phyloP scores from a whole-genome alignment of 2,797 vertebrate species.

The Capromys pilorides region DNA sequence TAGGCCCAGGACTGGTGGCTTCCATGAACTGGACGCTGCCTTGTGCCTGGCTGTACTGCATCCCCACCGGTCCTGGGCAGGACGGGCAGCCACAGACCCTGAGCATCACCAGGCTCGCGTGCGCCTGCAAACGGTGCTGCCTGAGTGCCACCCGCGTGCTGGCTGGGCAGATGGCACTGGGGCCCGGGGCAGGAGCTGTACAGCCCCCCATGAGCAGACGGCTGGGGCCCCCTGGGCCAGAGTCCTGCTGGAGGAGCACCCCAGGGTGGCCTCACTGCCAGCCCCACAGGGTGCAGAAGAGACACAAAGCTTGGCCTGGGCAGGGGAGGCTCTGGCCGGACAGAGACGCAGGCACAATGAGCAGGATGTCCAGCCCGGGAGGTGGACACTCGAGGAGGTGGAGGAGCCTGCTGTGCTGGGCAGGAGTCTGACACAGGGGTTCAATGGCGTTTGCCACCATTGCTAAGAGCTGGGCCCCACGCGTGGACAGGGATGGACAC shows the following conservation, averaged over 20 bases:
- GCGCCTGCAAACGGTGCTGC: neutral
- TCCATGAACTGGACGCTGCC: neutral
- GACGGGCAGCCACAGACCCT: neutral
- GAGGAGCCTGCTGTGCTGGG: neutral
- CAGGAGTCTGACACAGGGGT: rapidly evolving
- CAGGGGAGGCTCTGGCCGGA: neutral
- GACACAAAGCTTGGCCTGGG: neutral
- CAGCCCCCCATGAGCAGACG: neutral
- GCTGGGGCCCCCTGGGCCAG: neutral
- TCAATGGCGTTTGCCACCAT: too few relatives aligned
- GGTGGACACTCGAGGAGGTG: too few relatives aligned
- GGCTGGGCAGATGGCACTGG: too few relatives aligned
- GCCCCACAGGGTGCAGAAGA: neutral
- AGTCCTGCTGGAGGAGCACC: too few relatives aligned
- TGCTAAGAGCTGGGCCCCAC: neutral
- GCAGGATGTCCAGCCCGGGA: neutral
- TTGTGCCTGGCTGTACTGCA: rapidly evolving
- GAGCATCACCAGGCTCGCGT: neutral
- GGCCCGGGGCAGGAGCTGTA: too few relatives aligned
- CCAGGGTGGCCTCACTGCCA: neutral
- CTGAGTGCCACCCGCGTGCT: neutral
- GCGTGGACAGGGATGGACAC: neutral
- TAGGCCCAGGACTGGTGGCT: neutral
- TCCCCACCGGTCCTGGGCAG: neutral
- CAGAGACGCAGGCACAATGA: neutral